Conservation (phyloP, 2,888 invertebrate species). For the Dasysyrphus tricinctus region DNA sequence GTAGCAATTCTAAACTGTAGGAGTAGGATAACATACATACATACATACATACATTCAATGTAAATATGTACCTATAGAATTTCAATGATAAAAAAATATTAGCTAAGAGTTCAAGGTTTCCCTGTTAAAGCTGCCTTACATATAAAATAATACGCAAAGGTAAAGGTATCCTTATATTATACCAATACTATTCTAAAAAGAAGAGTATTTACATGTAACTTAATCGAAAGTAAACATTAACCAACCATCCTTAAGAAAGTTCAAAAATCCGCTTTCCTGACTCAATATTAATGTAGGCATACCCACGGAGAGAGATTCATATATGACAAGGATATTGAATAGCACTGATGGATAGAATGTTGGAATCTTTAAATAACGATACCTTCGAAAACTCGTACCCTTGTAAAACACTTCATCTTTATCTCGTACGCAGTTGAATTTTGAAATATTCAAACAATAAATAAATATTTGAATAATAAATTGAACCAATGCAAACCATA, state of each 20-base stretch:
- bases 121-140: neutral
- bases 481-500: conserved; percentile 38
- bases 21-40: no score
- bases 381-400: neutral
- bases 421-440: neutral
- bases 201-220: conserved; percentile 19
- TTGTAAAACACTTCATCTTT: neutral
- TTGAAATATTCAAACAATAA: conserved; percentile 31
- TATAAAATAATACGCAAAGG: neutral
- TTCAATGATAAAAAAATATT: neutral
- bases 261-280: conserved; percentile 2
- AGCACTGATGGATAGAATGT: neutral
- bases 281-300: neutral
- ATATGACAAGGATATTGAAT: conserved; percentile 13
- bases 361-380: neutral
- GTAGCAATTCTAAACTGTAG: no score
- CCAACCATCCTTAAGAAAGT: neutral
- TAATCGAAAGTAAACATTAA: conserved; percentile 42
- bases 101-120: neutral
- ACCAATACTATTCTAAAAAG: no score
- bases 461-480: conserved; percentile 46
- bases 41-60: no score
- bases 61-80: no score
- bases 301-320: neutral
- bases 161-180: neutral